Evolutionary conservation across 2,113 vertebrate species (phyloP).

Genomic region (Aegypius monachus): DNA sequence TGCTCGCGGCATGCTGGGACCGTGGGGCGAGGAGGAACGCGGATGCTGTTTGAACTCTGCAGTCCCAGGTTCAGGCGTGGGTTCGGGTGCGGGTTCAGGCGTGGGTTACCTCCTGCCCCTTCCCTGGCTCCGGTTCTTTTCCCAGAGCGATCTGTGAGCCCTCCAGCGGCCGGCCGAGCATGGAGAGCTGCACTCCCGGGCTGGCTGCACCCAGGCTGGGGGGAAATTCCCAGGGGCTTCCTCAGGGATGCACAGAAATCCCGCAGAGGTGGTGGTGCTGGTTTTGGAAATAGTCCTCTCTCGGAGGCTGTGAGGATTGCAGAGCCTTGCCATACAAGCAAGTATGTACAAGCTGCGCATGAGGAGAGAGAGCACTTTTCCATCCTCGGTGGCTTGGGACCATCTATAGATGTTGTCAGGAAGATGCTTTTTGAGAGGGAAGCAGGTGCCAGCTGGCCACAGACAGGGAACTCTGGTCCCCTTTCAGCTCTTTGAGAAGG

Average conservation of each 20-base stretch:
- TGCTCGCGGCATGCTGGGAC: rapidly evolving
- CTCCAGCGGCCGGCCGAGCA: neutral
- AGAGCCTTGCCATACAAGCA: neutral
- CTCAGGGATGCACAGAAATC: neutral
- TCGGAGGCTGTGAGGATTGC: neutral
- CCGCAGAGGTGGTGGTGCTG: rapidly evolving
- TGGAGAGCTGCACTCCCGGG: rapidly evolving
- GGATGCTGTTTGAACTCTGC: neutral
- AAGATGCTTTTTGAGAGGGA: neutral
- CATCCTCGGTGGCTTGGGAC: neutral
- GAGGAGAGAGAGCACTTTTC: neutral
- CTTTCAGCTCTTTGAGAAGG: neutral
- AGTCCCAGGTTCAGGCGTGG: neutral
- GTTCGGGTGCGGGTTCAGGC: neutral
- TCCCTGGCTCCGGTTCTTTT: neutral
- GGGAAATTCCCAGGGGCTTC: neutral
- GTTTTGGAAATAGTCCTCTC: neutral
- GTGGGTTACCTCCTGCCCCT: neutral
- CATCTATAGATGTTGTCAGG: neutral
- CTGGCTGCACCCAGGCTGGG: neutral
- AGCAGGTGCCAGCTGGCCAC: neutral
- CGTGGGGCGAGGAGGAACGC: rapidly evolving
- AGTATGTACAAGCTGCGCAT: neutral
- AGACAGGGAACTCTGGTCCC: neutral
- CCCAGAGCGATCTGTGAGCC: neutral